A percentile compares a stretch with the other conserved stretches of the same genome.
phyloP scores from a whole-genome alignment of 2,797 vertebrate species.

The Pseudochromis fuscus region DNA sequence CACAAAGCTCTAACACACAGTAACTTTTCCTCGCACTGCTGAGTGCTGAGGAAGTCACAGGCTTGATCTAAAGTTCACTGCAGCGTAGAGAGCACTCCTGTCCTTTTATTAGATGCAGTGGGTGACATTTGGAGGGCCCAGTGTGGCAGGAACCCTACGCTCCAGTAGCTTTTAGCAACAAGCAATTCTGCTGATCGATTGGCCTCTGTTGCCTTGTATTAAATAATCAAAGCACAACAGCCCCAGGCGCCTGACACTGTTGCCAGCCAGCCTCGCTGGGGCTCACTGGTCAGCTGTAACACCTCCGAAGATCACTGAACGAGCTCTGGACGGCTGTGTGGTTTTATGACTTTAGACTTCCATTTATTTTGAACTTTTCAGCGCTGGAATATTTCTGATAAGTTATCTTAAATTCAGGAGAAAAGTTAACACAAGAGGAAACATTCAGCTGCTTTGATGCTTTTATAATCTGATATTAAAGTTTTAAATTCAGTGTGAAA shows the following conservation, averaged over 20 bases:
- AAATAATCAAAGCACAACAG: conserved; percentile 69
- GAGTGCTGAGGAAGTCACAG: conserved; percentile 38
- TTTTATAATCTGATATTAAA: no score
- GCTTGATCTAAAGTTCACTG: conserved; percentile 57
- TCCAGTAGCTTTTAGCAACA: conserved; percentile 68
- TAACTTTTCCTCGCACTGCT: conserved; percentile 25
- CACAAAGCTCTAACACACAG: background rate
- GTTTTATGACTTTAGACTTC: conserved; percentile 17
- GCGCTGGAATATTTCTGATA: background rate
- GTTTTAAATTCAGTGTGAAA: background rate
- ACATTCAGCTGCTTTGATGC: background rate
- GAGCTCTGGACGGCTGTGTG: background rate
- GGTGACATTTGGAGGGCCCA: conserved; percentile 68
- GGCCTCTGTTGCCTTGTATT: conserved; percentile 68
- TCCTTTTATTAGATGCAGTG: conserved; percentile 56
- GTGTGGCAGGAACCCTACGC: conserved; percentile 54
- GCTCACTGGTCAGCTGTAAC: conserved; percentile 47
- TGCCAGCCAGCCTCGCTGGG: conserved; percentile 22
- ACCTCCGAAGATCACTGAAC: conserved; percentile 37
- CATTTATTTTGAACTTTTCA: background rate
- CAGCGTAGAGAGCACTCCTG: conserved; percentile 24
- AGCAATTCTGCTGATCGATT: conserved; percentile 70
- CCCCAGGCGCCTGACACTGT: conserved; percentile 33
- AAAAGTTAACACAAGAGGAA: background rate
- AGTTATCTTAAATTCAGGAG: background rate